Evolutionary conservation across 2,113 vertebrate species (phyloP).

Genomic region (Gila orcuttii): DNA sequence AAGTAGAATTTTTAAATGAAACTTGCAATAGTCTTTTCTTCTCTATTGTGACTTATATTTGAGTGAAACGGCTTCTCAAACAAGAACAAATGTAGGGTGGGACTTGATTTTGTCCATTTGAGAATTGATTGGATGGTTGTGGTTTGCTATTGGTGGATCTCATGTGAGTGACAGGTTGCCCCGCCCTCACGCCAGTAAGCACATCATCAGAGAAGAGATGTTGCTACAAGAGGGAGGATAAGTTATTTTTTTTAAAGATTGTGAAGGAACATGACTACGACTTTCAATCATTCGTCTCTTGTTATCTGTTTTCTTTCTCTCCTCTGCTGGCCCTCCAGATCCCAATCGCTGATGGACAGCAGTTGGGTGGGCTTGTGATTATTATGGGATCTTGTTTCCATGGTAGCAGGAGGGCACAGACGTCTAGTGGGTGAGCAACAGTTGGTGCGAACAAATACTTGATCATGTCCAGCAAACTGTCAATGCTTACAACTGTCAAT

Average conservation of each 20-base stretch:
- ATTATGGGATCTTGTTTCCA: slow-evolving; percentile 71
- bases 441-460: slow-evolving; percentile 58
- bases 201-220: too few relatives aligned
- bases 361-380: slow-evolving; percentile 70
- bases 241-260: too few relatives aligned
- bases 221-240: too few relatives aligned
- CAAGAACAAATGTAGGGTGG: too few relatives aligned
- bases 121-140: too few relatives aligned
- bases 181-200: too few relatives aligned
- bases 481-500: not conserved
- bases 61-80: too few relatives aligned
- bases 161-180: too few relatives aligned
- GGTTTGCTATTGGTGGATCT: too few relatives aligned
- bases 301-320: not conserved
- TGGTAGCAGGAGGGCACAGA: slow-evolving; percentile 63
- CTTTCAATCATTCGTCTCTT: slow-evolving; percentile 8
- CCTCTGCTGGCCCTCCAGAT: slow-evolving; percentile 59
- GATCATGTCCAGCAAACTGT: slow-evolving; percentile 51
- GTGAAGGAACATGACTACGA: not conserved
- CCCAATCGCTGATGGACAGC: slow-evolving; percentile 66
- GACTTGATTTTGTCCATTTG: too few relatives aligned
- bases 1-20: not conserved
- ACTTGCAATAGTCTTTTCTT: too few relatives aligned
- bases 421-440: slow-evolving; percentile 60
- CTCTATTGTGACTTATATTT: too few relatives aligned